Evolutionary conservation across 2,888 invertebrate species (phyloP).

Genomic region (Peribatodes rhomboidaria): DNA sequence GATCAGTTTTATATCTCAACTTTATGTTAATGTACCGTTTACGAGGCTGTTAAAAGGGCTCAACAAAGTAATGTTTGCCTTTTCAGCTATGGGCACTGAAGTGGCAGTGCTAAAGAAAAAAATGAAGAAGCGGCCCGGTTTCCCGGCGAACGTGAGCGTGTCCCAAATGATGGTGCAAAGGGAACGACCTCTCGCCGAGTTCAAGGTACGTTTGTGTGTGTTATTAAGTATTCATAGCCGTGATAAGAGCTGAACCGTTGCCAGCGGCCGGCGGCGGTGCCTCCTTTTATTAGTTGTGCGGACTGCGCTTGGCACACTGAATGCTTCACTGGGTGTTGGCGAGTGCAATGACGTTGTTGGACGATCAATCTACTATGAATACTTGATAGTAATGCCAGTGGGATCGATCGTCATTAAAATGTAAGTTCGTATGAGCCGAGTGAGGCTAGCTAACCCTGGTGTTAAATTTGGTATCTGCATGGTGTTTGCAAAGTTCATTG

Average conservation of each 20-base stretch:
- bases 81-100: conserved; percentile 74
- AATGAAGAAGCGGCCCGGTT: conserved; percentile 87
- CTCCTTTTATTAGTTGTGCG: conserved; percentile 50
- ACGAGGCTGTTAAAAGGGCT: conserved; percentile 34
- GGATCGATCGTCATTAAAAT: conserved; percentile 11
- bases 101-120: conserved; percentile 86
- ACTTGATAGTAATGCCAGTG: conserved; percentile 20
- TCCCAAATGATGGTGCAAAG: conserved; percentile 89
- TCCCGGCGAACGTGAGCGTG: conserved; percentile 87
- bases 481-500: too few species aligned
- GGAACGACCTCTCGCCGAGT: conserved; percentile 86
- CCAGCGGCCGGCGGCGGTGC: conserved; percentile 55
- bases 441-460: too few species aligned
- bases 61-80: conserved; percentile 43
- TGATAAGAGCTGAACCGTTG: conserved; percentile 72
- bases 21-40: conserved; percentile 29
- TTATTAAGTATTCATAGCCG: conserved; percentile 67
- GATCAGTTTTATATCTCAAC: conserved; percentile 26
- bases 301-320: conserved; percentile 48
- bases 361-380: conserved; percentile 29
- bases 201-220: conserved; percentile 69
- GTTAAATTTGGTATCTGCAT: too few species aligned
- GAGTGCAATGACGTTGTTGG: conserved; percentile 21
- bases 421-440: too few species aligned
- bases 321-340: conserved; percentile 42